Percentiles rank a stretch among this genome's conserved stretches.
Conservation (phyloP, 2,797 vertebrate species). For the Catamblyrhynchus diadema region DNA sequence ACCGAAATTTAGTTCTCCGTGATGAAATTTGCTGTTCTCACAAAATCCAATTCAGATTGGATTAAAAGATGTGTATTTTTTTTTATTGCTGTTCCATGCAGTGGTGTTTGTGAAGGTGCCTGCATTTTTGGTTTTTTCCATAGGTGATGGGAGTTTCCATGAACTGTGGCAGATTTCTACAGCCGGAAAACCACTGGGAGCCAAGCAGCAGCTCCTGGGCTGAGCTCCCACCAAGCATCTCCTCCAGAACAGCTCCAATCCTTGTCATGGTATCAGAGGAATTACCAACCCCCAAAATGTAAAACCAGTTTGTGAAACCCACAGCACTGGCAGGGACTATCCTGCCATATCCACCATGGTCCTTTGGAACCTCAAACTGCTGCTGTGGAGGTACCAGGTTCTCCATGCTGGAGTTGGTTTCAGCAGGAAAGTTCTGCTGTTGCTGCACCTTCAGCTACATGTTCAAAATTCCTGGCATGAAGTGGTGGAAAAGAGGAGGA, state of each 20-base stretch:
- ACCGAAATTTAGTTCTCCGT: background rate
- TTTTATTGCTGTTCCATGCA: background rate
- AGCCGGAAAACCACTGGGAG: background rate
- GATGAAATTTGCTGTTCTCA: background rate
- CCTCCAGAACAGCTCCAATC: background rate
- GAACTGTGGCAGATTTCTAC: background rate
- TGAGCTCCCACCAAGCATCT: background rate
- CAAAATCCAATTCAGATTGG: background rate
- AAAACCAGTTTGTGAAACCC: background rate
- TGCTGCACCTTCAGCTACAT: background rate
- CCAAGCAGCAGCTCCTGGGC: background rate
- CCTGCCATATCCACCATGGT: background rate
- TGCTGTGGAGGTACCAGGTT: background rate
- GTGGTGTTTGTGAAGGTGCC: background rate
- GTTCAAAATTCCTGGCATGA: background rate
- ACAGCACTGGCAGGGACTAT: background rate
- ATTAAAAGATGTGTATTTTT: background rate
- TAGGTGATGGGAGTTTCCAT: background rate
- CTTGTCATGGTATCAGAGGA: background rate
- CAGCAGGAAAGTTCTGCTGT: background rate
- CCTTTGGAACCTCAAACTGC: background rate
- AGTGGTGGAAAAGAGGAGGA: background rate
- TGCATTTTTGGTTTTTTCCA: background rate
- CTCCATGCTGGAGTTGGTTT: accelerated
- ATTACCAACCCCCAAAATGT: background rate